Evolutionary conservation across 2,888 invertebrate species (phyloP).

Genomic region (Endotricha flammealis): DNA sequence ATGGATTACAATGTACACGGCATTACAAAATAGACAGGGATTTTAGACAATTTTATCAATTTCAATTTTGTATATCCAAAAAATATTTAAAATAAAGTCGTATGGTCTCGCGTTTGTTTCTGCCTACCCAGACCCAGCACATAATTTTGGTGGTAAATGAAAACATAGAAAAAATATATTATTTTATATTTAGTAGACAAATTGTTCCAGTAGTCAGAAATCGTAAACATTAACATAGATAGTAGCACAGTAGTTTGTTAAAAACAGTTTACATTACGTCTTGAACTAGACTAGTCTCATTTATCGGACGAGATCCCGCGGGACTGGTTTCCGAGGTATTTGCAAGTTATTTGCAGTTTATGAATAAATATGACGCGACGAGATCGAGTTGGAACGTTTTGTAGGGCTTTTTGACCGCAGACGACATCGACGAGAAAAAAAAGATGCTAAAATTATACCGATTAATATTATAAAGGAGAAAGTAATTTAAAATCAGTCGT

Average conservation of each 20-base stretch:
- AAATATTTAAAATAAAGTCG: no score
- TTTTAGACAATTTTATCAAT: no score
- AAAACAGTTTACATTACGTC: slow-evolving; percentile 23
- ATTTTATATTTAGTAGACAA: no score
- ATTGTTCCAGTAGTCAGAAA: not conserved
- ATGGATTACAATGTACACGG: no score
- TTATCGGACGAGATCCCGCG: slow-evolving; percentile 30
- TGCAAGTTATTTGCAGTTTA: slow-evolving; percentile 30
- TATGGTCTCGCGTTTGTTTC: no score
- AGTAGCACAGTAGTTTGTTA: slow-evolving; percentile 7
- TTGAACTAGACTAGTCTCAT: slow-evolving; percentile 20
- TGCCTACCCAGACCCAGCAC: no score
- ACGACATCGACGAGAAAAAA: no score
- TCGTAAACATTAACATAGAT: slow-evolving; percentile 10
- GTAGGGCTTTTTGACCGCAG: slow-evolving; percentile 7
- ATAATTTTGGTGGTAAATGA: no score
- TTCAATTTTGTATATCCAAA: no score
- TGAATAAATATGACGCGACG: slow-evolving; percentile 25
- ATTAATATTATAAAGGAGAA: not conserved
- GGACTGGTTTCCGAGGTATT: slow-evolving; percentile 31
- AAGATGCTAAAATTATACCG: no score
- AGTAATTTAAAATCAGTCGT: not conserved
- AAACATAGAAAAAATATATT: no score
- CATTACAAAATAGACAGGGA: no score
- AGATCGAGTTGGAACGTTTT: slow-evolving; percentile 17